Evolutionary conservation across 2,797 vertebrate species (phyloP), one percentile per base, ranked within the genome.

Genomic region (Neoniphon sammara): DNA sequence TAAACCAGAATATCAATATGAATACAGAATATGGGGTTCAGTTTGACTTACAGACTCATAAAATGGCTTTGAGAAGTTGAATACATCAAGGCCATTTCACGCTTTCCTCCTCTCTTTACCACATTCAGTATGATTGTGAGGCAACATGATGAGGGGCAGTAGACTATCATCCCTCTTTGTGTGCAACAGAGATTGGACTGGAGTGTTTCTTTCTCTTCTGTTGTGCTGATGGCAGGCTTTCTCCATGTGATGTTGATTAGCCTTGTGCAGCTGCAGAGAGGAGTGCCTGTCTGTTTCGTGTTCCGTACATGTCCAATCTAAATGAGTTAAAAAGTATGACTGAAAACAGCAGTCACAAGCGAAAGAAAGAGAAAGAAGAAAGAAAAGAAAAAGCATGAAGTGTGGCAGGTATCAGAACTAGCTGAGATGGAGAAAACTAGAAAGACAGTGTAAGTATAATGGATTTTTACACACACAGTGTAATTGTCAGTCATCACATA

Each of bases 221-320:
- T 23, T 9, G 20, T 52, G 27, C 30, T 55, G 21, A n/a, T n/a
- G 9, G 63, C 49, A 7, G 34, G 63, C 36, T 8, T 57, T 77
- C 23, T 59, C 61, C 80, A 70, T 74, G 72, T 81, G 77, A 69
- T 75, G 68, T 65, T 70, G 63, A 78, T 73, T 73, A 85, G 27
- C 39, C 6, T 34, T 62, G 21, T 54, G 39, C 61, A 57, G 71
- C 61, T 66, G 66, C 12, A 20, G 39, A 39, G 36, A 39, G 7
- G 36, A 10, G 36, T 10, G 36, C 9, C 58, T 54, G 36, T 30
- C 36, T 21, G 30, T 15, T 14, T 5, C 14, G 64, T 7, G 2
- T 54, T 62, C n/a, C 49, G 15, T 59, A 30, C 61, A 15, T 27
- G 31, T 44, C 39, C 8, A 73, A 46, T 50, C 1, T 44, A 70